Conservation (phyloP, 2,888 invertebrate genomes). For the Campaea margaritaria region DNA sequence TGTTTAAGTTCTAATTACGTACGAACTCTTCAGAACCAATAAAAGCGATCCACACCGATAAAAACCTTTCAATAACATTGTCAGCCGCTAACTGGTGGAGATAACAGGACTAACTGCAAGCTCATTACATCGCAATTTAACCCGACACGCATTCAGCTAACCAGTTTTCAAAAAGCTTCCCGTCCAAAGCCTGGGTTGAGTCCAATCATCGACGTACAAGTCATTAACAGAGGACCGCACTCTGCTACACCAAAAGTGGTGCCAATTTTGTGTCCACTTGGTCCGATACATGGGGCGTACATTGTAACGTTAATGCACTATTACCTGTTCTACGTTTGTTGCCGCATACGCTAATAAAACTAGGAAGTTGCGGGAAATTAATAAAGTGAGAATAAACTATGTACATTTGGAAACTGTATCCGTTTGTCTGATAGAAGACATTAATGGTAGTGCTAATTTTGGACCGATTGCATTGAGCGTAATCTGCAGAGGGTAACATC, state of each 20-base stretch:
- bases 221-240: conserved; percentile 44
- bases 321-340: conserved; percentile 52
- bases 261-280: conserved; percentile 60
- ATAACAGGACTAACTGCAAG: conserved; percentile 42
- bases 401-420: no score
- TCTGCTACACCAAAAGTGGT: conserved; percentile 48
- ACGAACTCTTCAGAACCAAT: conserved; percentile 5
- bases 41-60: conserved; percentile 26
- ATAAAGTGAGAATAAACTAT: not conserved
- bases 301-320: conserved; percentile 53
- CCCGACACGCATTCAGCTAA: conserved; percentile 40
- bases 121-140: conserved; percentile 49
- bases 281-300: conserved; percentile 39
- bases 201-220: conserved; percentile 30
- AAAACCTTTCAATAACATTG: conserved; percentile 50
- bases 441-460: no score
- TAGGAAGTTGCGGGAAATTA: not conserved
- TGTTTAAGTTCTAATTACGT: conserved; percentile 23
- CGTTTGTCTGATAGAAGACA: no score
- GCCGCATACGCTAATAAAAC: conserved; percentile 42
- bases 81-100: conserved; percentile 48
- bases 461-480: no score
- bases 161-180: conserved; percentile 40
- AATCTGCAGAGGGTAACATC: no score
- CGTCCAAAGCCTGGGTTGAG: conserved; percentile 8